Evolutionary conservation across 2,113 vertebrate species (phyloP).

Genomic region (Labrus mixtus): DNA sequence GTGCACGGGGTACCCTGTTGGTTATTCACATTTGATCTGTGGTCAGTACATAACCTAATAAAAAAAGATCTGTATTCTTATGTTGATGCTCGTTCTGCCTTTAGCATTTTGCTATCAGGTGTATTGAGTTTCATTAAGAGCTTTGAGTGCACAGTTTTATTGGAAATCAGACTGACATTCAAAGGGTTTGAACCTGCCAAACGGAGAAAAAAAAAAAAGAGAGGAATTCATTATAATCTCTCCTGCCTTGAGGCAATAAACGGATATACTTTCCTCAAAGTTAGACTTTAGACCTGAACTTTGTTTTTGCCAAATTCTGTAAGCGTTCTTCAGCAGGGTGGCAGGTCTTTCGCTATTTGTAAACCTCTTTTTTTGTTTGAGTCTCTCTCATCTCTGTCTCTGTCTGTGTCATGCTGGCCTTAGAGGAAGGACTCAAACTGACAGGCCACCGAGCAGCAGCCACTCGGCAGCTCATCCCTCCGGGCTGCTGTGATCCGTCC

Average conservation of each 20-base stretch:
- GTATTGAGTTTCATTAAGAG: too few species aligned
- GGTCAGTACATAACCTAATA: neutral
- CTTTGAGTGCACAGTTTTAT: neutral
- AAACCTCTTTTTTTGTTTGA: neutral
- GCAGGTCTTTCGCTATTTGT: neutral
- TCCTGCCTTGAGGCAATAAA: constrained; percentile 9
- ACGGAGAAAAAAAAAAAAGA: neutral
- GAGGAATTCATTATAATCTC: neutral
- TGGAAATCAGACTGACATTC: neutral
- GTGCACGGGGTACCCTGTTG: too few species aligned
- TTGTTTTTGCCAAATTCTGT: neutral
- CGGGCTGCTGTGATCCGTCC: constrained; percentile 48
- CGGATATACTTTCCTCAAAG: neutral
- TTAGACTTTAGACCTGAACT: neutral
- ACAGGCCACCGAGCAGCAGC: constrained; percentile 46
- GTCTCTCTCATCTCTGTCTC: constrained; percentile 4
- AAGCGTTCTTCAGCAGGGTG: neutral
- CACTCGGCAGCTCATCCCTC: constrained; percentile 27
- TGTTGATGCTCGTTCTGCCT: neutral
- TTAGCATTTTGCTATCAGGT: too few species aligned
- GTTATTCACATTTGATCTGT: too few species aligned
- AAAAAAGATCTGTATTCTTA: neutral
- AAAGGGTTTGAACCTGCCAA: neutral
- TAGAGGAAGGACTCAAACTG: constrained; percentile 37
- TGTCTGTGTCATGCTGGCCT: constrained; percentile 22